A percentile compares a stretch with the other conserved stretches of the same genome.
These are phyloP conservation scores for Heliconius charithonia DNA, from an alignment of 2,888 invertebrate genomes.

Conservation along the genomic window DNA sequence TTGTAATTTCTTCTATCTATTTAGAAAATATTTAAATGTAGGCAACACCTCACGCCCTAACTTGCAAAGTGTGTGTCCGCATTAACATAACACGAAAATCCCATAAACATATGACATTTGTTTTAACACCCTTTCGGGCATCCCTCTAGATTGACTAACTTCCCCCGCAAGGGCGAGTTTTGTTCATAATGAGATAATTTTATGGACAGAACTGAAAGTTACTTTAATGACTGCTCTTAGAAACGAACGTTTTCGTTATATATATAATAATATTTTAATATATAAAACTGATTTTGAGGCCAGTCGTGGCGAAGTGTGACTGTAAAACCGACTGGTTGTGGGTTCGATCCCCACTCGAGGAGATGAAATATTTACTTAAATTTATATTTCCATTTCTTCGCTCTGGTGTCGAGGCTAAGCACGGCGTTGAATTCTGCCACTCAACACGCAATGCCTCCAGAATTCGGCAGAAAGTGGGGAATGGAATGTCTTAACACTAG, in stretches of 20 bases:
- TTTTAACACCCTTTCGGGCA: conserved; percentile 73
- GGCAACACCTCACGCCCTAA: conserved; percentile 27
- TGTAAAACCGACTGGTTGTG: too few relatives aligned
- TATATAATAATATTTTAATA: conserved; percentile 6
- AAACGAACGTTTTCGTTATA: conserved; percentile 9
- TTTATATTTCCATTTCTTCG: too few relatives aligned
- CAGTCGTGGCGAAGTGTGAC: too few relatives aligned
- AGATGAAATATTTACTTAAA: too few relatives aligned
- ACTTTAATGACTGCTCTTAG: conserved; percentile 21
- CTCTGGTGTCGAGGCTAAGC: too few relatives aligned
- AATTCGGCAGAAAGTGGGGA: too few relatives aligned
- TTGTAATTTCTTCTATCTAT: not conserved
- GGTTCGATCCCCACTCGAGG: too few relatives aligned
- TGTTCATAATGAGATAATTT: conserved; percentile 56
- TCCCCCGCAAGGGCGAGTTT: conserved; percentile 62
- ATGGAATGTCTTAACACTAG: too few relatives aligned
- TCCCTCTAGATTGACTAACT: conserved; percentile 63
- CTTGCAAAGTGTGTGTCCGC: conserved; percentile 58
- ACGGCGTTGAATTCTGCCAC: too few relatives aligned
- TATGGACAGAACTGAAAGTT: conserved; percentile 41
- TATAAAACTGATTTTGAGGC: not conserved
- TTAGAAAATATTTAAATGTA: conserved; percentile 28
- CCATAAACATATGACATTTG: conserved; percentile 81
- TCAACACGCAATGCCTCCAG: too few relatives aligned
- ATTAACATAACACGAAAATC: conserved; percentile 81